Evolutionary conservation across 1,140 invertebrate species (phyloP).

Genomic region (Gryon sp.): DNA sequence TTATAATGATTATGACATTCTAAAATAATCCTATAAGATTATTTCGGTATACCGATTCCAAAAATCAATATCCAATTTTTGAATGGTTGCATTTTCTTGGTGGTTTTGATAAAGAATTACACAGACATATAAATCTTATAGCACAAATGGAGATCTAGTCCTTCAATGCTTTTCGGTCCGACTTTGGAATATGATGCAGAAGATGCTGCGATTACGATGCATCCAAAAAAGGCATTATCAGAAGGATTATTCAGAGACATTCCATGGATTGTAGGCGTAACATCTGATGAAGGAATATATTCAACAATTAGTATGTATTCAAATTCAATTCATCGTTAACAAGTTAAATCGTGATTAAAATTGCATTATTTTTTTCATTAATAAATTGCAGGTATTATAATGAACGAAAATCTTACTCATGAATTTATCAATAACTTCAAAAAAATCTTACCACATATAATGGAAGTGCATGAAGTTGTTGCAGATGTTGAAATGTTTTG

Average conservation of each 20-base stretch:
- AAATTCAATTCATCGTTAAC: neutral
- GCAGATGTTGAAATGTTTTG: slow-evolving; percentile 15
- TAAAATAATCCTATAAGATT: no score
- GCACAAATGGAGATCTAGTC: slow-evolving; percentile 4
- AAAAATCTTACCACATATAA: neutral
- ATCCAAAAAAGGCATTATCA: slow-evolving; percentile 61
- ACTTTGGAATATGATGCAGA: slow-evolving; percentile 69
- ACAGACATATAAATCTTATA: no score
- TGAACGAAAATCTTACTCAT: neutral
- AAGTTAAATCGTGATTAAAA: slow-evolving; percentile 6
- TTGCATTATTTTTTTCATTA: neutral
- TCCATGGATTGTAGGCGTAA: slow-evolving; percentile 70
- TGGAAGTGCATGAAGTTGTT: slow-evolving; percentile 23
- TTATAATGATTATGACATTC: no score
- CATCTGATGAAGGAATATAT: slow-evolving; percentile 68
- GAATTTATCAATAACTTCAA: slow-evolving; percentile 42
- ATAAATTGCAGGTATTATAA: slow-evolving; percentile 4
- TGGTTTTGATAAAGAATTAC: no score
- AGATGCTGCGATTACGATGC: slow-evolving; percentile 68
- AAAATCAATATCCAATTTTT: no score
- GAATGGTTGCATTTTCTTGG: no score
- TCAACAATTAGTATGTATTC: slow-evolving; percentile 57
- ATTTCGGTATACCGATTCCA: no score
- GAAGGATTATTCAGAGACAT: slow-evolving; percentile 69
- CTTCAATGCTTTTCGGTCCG: slow-evolving; percentile 61